A percentile compares a stretch with the other conserved stretches of the same genome.
Evolutionary conservation across 2,113 vertebrate genomes (phyloP).

Genomic region (Dasypus novemcinctus): DNA sequence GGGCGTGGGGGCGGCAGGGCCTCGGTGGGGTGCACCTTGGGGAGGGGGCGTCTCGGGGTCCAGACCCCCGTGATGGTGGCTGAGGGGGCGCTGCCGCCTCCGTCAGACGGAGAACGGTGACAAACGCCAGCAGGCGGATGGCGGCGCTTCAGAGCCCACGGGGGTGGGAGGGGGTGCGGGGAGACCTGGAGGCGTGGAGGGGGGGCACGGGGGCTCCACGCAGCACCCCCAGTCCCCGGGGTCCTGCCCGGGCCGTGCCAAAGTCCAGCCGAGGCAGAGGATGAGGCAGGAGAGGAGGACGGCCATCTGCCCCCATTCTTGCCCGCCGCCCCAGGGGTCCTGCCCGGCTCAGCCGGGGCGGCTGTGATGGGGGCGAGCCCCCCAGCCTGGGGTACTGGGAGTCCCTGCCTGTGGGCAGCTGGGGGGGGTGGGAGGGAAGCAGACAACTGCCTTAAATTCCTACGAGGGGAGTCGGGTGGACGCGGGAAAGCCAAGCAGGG

Average conservation of each 20-base stretch:
- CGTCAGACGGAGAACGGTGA: neutral
- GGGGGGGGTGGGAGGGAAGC: neutral
- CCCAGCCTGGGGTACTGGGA: neutral
- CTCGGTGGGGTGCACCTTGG: neutral
- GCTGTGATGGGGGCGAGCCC: neutral
- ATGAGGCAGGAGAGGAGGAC: neutral
- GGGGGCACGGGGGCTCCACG: too few species aligned
- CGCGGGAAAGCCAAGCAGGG: neutral
- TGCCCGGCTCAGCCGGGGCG: neutral
- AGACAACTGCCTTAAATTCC: neutral
- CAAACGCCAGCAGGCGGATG: neutral
- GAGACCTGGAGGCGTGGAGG: neutral
- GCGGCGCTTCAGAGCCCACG: neutral
- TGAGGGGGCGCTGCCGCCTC: too few species aligned
- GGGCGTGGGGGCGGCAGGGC: neutral
- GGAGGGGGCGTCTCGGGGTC: neutral
- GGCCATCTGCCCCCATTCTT: neutral
- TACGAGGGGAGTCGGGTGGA: neutral
- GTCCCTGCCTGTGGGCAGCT: too few species aligned
- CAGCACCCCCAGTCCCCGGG: neutral
- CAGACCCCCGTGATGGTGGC: too few species aligned
- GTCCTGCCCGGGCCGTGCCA: neutral
- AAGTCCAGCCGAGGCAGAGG: neutral
- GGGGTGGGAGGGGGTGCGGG: neutral
- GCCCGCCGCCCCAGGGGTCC: neutral